Evolutionary conservation across 2,797 vertebrate genomes (phyloP), one percentile per base, ranked within the genome.

Genomic region (Macropus fuliginosus): DNA sequence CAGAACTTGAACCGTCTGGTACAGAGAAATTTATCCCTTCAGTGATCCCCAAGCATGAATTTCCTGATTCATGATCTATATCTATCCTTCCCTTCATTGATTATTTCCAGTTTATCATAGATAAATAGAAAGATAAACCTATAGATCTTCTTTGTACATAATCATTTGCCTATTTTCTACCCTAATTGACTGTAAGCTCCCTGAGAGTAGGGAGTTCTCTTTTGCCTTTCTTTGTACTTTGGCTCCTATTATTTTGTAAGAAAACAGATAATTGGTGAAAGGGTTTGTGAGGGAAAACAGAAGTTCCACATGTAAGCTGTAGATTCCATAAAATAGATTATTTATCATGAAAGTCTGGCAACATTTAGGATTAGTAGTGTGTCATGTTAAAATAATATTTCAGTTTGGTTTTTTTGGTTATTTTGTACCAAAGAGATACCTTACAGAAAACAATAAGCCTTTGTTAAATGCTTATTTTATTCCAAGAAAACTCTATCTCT

Each of bases 371-470:
- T 94, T 93, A 28, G 52, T 12, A 90, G 55, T 10, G 57, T 10
- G 9, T 91, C 57, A 55, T 91, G 12, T 93, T 92, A n/a, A 93
- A 91, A 93, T 81, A 59, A 4, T 28, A 24, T 95, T 92, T 91
- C 94, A n/a, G 95, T 93, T 40, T 34, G 10, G 10, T 16, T 24
- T 94, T 55, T 1, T 40, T n/a, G 5, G 13, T 40, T 94, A 56
- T 1, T 40, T 91, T 40, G 54, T 91, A 92, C 94, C 91, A 91
- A 91, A 90, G 93, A 40, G 18, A 92, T 52, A 94, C 94, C 74
- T 46, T 55, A 56, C 10, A 59, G 29, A 54, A 52, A 93, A 92
- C 0, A 93, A 28, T 62, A 74, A 74, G 14, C 34, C n/a, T 74
- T n/a, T 74, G 18, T n/a, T 74, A 40, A 74, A 74, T 74, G 34